A percentile compares a stretch with the other conserved stretches of the same genome.
phyloP scores from a whole-genome alignment of 2,888 invertebrate genomes.

The Muschampia plurimacula region DNA sequence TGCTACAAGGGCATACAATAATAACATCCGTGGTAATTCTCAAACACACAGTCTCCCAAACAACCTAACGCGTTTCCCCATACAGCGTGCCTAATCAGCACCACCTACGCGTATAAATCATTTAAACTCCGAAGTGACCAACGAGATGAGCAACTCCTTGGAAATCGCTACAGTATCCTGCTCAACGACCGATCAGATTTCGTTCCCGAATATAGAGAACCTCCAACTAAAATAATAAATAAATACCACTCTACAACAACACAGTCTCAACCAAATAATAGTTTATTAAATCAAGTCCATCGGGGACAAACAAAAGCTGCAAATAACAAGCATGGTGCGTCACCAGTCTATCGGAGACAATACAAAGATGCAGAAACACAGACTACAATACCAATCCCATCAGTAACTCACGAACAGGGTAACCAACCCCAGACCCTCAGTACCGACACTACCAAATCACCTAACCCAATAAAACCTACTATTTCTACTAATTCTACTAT shows the following conservation, averaged over 20 bases:
- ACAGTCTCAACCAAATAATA: background rate
- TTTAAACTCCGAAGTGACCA: conserved; percentile 44
- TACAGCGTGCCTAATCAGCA: conserved; percentile 18
- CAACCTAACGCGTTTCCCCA: background rate
- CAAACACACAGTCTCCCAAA: background rate
- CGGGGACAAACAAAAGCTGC: conserved; percentile 1
- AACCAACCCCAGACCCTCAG: conserved; percentile 43
- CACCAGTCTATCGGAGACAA: conserved; percentile 40
- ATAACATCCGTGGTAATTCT: conserved; percentile 11
- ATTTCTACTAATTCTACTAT: conserved; percentile 19
- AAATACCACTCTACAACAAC: background rate
- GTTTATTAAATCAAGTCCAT: conserved; percentile 6
- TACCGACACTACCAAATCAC: conserved; percentile 30
- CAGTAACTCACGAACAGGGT: conserved; percentile 42
- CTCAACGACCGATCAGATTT: conserved; percentile 8
- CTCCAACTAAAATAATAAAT: conserved; percentile 6
- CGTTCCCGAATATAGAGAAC: background rate
- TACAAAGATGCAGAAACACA: conserved; percentile 1
- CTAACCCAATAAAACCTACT: conserved; percentile 11
- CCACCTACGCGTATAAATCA: conserved; percentile 26
- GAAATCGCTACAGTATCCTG: conserved; percentile 39
- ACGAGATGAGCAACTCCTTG: conserved; percentile 41
- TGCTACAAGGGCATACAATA: conserved; percentile 37
- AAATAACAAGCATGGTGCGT: conserved; percentile 5
- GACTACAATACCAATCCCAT: background rate